A percentile compares a stretch with the other conserved stretches of the same genome.
Evolutionary conservation across 2,113 vertebrate genomes (phyloP).

Genomic region (Nycticebus coucang): DNA sequence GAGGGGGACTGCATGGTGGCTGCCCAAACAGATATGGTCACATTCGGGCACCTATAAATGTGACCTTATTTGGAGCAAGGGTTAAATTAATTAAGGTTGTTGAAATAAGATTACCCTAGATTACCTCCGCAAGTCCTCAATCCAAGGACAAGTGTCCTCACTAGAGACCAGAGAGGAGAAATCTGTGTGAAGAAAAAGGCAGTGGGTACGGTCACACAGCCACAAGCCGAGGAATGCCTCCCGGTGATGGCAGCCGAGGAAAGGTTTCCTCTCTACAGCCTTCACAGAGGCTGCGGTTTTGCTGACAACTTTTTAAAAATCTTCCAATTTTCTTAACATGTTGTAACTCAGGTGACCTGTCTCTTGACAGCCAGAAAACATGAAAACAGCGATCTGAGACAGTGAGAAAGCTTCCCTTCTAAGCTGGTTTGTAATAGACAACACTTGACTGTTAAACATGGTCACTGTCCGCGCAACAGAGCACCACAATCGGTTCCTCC

Average conservation of each 20-base stretch:
- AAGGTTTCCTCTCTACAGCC: accelerated
- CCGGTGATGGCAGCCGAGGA: background rate
- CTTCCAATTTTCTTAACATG: background rate
- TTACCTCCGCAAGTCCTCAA: background rate
- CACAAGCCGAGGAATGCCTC: background rate
- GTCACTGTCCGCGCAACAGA: background rate
- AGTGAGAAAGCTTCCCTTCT: background rate
- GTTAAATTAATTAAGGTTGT: background rate
- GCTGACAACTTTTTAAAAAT: background rate
- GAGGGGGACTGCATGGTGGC: too few relatives aligned
- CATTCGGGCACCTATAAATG: background rate
- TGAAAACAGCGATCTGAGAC: background rate
- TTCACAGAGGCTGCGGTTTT: accelerated
- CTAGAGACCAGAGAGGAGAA: background rate
- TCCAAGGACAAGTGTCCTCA: background rate
- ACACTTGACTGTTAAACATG: background rate
- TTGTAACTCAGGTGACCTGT: background rate
- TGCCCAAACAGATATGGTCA: accelerated
- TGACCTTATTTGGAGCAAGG: background rate
- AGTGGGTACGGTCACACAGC: accelerated
- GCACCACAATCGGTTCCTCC: background rate
- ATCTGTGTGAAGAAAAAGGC: background rate
- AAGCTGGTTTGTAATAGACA: background rate
- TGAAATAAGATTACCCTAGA: background rate
- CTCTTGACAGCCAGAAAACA: background rate